These are phyloP conservation scores for Lycorma delicatula DNA, from an alignment of 1,140 invertebrate species.

Conservation along the genomic window DNA sequence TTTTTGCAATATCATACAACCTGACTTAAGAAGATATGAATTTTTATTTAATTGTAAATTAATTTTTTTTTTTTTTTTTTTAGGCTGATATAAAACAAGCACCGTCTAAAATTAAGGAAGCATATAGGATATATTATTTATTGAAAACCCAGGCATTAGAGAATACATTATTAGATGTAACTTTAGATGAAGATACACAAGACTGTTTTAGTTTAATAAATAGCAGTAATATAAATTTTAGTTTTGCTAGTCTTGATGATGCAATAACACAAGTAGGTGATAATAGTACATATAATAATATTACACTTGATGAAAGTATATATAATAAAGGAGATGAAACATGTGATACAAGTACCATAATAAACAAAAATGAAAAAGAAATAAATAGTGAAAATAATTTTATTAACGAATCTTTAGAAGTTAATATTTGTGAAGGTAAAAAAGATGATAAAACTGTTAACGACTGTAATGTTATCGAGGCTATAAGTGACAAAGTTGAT, in stretches of 20 bases:
- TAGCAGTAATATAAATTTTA: not conserved
- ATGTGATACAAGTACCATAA: too few relatives aligned
- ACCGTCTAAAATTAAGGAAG: constrained; percentile 54
- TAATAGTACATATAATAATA: not conserved
- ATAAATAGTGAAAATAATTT: not conserved
- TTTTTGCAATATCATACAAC: too few relatives aligned
- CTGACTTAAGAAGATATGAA: too few relatives aligned
- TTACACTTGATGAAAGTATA: not conserved
- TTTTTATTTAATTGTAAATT: too few relatives aligned
- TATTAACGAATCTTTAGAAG: not conserved
- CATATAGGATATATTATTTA: constrained; percentile 73
- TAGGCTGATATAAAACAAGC: constrained; percentile 70
- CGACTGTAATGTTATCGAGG: too few relatives aligned
- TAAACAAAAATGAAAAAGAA: too few relatives aligned
- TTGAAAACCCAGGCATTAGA: constrained; percentile 62
- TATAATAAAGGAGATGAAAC: too few relatives aligned
- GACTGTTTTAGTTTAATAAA: constrained; percentile 15
- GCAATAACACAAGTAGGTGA: not conserved
- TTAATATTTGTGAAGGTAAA: not conserved
- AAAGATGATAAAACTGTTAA: not conserved
- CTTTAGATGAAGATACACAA: constrained; percentile 30
- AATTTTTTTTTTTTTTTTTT: constrained; percentile 31
- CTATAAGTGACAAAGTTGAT: too few relatives aligned
- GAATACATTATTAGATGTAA: constrained; percentile 45
- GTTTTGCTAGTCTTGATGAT: constrained; percentile 8